These are phyloP conservation scores for Oconnorella tubifera DNA, from an alignment of 2,888 invertebrate species.

Conservation along the genomic window DNA sequence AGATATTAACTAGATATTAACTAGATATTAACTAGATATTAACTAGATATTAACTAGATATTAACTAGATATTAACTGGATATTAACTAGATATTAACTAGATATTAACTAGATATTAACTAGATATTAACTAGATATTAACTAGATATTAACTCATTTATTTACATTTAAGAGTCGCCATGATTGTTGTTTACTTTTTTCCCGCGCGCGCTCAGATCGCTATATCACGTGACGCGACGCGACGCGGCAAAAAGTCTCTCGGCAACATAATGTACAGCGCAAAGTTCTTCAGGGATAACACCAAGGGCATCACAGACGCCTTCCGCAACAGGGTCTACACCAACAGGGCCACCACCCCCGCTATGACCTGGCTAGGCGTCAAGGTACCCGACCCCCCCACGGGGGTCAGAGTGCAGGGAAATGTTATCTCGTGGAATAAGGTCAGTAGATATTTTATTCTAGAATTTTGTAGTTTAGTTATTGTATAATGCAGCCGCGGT, in stretches of 20 bases:
- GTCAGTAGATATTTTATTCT: background rate
- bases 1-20: no score
- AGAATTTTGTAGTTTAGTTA: no score
- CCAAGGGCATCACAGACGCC: slow-evolving; percentile 36
- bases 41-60: no score
- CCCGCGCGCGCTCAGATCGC: background rate
- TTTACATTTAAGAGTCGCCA: no score
- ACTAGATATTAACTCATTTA: no score
- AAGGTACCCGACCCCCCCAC: background rate
- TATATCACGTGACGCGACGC: slow-evolving; percentile 3
- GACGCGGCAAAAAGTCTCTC: slow-evolving; percentile 24
- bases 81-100: no score
- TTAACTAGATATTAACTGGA: no score
- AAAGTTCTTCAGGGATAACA: slow-evolving; percentile 40
- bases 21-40: no score
- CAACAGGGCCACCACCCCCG: slow-evolving; percentile 38
- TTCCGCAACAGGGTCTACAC: slow-evolving; percentile 38
- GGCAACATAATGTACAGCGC: slow-evolving; percentile 46
- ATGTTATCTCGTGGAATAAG: slow-evolving; percentile 5
- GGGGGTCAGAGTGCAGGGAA: slow-evolving; percentile 11
- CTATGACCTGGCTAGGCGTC: slow-evolving; percentile 41
- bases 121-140: no score
- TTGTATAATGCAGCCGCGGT: no score
- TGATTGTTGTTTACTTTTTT: no score
- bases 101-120: no score